A percentile compares a stretch with the other conserved stretches of the same genome.
These are phyloP conservation scores for Turdus rufiventris DNA, from an alignment of 2,113 vertebrate species.

Conservation along the genomic window DNA sequence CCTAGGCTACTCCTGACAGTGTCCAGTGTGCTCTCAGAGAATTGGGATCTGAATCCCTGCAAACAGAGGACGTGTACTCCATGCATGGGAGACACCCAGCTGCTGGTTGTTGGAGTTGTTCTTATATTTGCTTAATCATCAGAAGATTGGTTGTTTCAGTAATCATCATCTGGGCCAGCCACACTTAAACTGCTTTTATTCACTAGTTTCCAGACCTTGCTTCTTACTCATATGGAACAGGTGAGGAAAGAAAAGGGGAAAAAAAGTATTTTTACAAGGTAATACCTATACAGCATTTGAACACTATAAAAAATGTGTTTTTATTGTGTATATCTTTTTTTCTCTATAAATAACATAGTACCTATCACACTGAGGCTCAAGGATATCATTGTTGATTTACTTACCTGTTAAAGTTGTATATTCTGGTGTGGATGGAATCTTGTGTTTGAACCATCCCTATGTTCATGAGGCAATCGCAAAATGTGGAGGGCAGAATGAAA, in stretches of 20 bases:
- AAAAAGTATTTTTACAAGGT: background rate
- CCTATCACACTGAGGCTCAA: background rate
- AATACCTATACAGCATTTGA: background rate
- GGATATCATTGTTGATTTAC: background rate
- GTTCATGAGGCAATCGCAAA: background rate
- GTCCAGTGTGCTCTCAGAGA: background rate
- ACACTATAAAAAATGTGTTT: background rate
- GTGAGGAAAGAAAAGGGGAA: background rate
- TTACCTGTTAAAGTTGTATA: background rate
- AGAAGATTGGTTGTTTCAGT: background rate
- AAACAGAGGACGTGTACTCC: rapidly evolving
- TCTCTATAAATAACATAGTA: background rate
- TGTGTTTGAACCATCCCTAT: background rate
- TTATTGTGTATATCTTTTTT: background rate
- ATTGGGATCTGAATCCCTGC: rapidly evolving
- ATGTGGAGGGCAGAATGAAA: background rate
- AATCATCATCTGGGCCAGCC: background rate
- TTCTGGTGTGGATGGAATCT: background rate
- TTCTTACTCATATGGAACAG: background rate
- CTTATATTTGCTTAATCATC: background rate
- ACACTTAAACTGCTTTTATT: background rate
- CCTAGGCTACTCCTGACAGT: rapidly evolving
- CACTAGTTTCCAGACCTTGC: background rate
- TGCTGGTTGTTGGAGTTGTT: background rate
- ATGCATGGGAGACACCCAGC: rapidly evolving